Conservation (phyloP, 2,888 invertebrate genomes). For the Ypsolopha scabrella region DNA sequence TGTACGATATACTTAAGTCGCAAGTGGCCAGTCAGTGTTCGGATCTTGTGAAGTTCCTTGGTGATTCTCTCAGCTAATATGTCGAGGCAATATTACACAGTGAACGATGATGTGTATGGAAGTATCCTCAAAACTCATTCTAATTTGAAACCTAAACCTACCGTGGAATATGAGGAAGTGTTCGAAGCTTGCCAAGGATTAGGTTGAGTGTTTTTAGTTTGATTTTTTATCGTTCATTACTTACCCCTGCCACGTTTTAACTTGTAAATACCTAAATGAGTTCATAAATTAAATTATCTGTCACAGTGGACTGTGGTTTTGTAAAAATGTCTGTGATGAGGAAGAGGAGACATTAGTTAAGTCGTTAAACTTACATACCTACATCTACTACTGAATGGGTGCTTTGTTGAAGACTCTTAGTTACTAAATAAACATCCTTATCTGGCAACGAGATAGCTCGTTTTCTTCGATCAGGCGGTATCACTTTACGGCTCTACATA, state of each 20-base stretch:
- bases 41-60: not conserved
- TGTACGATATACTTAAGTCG: conserved; percentile 20
- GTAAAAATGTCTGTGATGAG: not conserved
- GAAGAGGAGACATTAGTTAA: conserved; percentile 7
- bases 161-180: conserved; percentile 46
- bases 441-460: not conserved
- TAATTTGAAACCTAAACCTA: conserved; percentile 27
- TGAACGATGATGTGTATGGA: conserved; percentile 61
- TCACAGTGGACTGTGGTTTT: too few relatives aligned
- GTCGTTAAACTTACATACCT: not conserved
- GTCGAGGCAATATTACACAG: conserved; percentile 50
- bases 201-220: conserved; percentile 17
- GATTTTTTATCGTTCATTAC: too few relatives aligned
- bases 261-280: too few relatives aligned
- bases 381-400: not conserved
- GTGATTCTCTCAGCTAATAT: conserved; percentile 15
- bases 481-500: not conserved
- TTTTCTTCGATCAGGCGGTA: not conserved
- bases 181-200: conserved; percentile 54
- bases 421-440: not conserved
- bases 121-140: conserved; percentile 47
- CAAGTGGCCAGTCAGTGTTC: conserved; percentile 4
- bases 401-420: not conserved
- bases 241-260: too few relatives aligned
- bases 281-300: too few relatives aligned